Evolutionary conservation across 23 tunicate species (phyloP), one percentile per base, ranked within the genome.

Genomic region (Trididemnum miniatum): DNA sequence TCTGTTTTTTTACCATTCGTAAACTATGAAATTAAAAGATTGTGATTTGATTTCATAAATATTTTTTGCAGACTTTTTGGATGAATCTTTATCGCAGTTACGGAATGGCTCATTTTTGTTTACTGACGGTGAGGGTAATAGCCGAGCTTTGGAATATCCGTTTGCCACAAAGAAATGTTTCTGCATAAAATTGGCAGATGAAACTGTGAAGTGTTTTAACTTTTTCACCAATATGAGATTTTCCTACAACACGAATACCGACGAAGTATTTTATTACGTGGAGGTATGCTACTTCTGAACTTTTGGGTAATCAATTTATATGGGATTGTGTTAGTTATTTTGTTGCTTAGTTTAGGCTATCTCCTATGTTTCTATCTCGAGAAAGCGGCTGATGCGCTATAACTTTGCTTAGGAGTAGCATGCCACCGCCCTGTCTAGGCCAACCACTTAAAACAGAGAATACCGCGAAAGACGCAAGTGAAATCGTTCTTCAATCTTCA

Each of bases 121-220:
- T 38, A 67, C 75, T 2, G 75, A 67, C 38, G 38, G 38, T 9
- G 38, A 31, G 2, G 75, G 75, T 3, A 22, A 30, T 33, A 67
- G 75, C 38, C 3, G 38, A 12, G 38, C 32, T 2, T 38, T 67
- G 38, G 75, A 67, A 32, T 67, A 67, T 32, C 75, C 75, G 20
- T 67, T 67, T 32, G 75, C 75, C n/a, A 67, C 75, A 12, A 67
- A 67, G 75, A 67, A 67, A 67, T 67, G 75, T 38, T 67, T 67
- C 38, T 67, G 75, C 75, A 4, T 15, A n/a, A 31, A 30, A 32
- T 5, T n/a, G 4, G 31, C 75, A 3, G 75, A 67, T 3, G n/a
- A 31, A 4, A 38, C 31, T 30, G 75, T 67, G 7, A 38, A 67
- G 25, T 67, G 75, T 67, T 32, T 2, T 38, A 67, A 67, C 38